These are phyloP conservation scores for Triplophysa bombifrons DNA, from an alignment of 2,797 vertebrate genomes.

Conservation along the genomic window DNA sequence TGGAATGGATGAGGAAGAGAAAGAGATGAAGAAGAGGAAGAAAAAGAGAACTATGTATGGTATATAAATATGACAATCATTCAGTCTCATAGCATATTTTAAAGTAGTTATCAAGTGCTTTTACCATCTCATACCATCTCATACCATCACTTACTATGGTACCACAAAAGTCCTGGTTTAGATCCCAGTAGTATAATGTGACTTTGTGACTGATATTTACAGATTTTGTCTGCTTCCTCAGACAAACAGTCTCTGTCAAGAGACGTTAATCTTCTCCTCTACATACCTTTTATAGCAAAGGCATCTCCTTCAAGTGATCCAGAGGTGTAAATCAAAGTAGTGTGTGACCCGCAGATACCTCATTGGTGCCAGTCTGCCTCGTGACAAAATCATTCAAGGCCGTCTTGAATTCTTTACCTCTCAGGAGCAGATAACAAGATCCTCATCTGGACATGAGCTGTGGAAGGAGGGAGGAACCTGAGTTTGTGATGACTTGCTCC, in stretches of 20 bases:
- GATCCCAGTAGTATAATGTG: too few species aligned
- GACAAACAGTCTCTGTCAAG: constrained; percentile 4
- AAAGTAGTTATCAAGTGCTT: too few species aligned
- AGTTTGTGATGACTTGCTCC: constrained; percentile 15
- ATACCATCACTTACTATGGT: too few species aligned
- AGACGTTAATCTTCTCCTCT: constrained; percentile 40
- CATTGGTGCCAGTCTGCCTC: constrained; percentile 35
- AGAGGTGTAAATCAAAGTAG: constrained; percentile 42
- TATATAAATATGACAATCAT: too few species aligned
- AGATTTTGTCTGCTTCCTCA: constrained; percentile 19
- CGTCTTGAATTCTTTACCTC: constrained; percentile 36
- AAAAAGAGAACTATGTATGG: too few species aligned
- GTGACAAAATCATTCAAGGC: constrained; percentile 28
- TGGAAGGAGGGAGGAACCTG: constrained; percentile 41
- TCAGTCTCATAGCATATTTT: too few species aligned
- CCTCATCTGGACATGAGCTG: constrained; percentile 29
- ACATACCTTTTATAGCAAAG: constrained; percentile 45
- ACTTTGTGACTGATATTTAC: too few species aligned
- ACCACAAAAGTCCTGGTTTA: too few species aligned
- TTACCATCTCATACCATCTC: too few species aligned
- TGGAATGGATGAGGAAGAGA: too few species aligned
- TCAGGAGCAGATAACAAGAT: constrained; percentile 39
- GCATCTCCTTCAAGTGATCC: constrained; percentile 34
- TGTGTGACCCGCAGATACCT: constrained; percentile 17
- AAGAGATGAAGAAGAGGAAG: too few species aligned